Percentiles rank a stretch among this genome's conserved stretches.
These are phyloP conservation scores for Noctua janthina DNA, from an alignment of 2,888 invertebrate species.

Conservation along the genomic window DNA sequence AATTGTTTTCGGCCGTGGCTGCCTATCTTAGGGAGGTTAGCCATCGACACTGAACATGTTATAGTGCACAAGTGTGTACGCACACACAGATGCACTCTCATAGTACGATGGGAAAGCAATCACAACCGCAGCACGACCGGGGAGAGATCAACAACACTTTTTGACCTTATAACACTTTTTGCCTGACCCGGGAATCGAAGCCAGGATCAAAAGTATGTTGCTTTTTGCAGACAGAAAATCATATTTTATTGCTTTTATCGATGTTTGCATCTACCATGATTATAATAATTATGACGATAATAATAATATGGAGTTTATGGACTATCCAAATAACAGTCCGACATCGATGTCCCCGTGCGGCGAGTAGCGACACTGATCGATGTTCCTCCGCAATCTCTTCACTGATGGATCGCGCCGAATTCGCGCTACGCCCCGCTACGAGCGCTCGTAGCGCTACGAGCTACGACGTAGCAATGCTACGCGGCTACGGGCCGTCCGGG, in stretches of 20 bases:
- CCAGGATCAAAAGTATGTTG: background rate
- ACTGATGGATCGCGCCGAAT: constrained; percentile 67
- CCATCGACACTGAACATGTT: background rate
- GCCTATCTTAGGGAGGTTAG: background rate
- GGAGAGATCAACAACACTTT: background rate
- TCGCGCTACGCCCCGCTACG: constrained; percentile 45
- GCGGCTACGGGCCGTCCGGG: constrained; percentile 33
- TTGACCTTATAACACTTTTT: background rate
- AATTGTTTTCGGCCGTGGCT: background rate
- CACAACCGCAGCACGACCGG: background rate
- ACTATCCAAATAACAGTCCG: constrained; percentile 15
- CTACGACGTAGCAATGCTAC: constrained; percentile 57
- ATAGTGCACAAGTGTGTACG: background rate
- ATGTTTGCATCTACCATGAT: background rate
- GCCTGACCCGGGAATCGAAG: background rate
- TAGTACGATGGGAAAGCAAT: background rate
- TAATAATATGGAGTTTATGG: background rate
- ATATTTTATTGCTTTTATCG: background rate
- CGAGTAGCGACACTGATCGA: constrained; percentile 69
- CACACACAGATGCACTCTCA: background rate
- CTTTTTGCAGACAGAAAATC: background rate
- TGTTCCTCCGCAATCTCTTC: constrained; percentile 68
- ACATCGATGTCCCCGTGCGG: constrained; percentile 40
- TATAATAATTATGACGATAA: background rate
- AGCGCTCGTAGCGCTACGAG: constrained; percentile 31